These are phyloP conservation scores for Steinernema khuongi DNA, from an alignment of 1,140 invertebrate genomes.

Conservation along the genomic window DNA sequence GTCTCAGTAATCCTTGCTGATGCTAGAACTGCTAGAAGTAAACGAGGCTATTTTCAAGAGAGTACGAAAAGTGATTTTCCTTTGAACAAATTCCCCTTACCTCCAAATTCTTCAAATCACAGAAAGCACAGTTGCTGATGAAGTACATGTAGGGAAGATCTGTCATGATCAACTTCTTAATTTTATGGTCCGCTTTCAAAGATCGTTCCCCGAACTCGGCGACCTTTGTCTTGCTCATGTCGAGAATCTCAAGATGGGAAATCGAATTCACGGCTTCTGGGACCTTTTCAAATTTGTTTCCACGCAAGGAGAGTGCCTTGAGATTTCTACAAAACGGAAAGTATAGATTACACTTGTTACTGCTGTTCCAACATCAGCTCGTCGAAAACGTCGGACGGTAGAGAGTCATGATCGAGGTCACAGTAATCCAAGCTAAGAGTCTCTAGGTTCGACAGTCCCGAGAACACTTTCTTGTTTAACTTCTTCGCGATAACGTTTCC, in stretches of 20 bases:
- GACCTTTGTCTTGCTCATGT: slow-evolving; percentile 28
- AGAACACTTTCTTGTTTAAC: slow-evolving; percentile 24
- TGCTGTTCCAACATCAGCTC: slow-evolving; percentile 5
- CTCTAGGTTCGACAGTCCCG: slow-evolving; percentile 28
- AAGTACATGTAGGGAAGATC: slow-evolving; percentile 16
- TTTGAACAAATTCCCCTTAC: slow-evolving; percentile 6
- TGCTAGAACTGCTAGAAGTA: too few relatives aligned
- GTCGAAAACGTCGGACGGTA: slow-evolving; percentile 12
- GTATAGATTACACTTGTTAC: background rate
- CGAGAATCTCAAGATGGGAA: slow-evolving; percentile 16
- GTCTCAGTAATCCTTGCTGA: too few relatives aligned
- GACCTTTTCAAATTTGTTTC: slow-evolving; percentile 20
- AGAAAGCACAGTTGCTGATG: slow-evolving; percentile 28
- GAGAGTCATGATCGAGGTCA: slow-evolving; percentile 6
- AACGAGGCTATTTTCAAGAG: too few relatives aligned
- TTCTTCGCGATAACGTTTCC: slow-evolving; percentile 21
- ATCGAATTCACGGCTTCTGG: slow-evolving; percentile 20
- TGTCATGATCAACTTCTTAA: slow-evolving; percentile 19
- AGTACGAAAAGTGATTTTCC: background rate
- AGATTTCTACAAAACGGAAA: slow-evolving; percentile 25
- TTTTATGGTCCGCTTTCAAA: background rate
- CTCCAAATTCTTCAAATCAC: slow-evolving; percentile 26
- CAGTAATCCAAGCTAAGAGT: slow-evolving; percentile 33
- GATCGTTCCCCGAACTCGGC: slow-evolving; percentile 17
- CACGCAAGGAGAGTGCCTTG: slow-evolving; percentile 18